Evolutionary conservation across 2,888 invertebrate genomes (phyloP), one percentile per base, ranked within the genome.

Genomic region (Geotrupes spiniger): DNA sequence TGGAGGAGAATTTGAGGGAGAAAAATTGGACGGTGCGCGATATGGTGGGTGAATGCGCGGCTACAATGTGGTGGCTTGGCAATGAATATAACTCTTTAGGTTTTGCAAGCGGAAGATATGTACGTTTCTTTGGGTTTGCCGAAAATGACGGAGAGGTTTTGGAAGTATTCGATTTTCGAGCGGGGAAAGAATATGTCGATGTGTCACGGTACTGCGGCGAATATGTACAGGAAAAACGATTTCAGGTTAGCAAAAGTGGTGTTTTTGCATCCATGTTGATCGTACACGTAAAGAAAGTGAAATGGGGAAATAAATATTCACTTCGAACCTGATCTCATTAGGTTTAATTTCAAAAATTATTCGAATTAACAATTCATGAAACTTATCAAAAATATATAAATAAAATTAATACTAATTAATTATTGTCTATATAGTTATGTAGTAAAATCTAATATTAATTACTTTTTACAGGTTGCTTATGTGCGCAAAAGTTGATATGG

Each of bases 121-220:
- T 87, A 83, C 64, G 74, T 75, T 2, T 85, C 85, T 0, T 70
- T 87, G 37, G 83, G 84, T 2, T 63, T 84, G 38, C 80, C 80
- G 0, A 69, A 75, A 10, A 80, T 86, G 80, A 77, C 83, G 0
- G 62, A 75, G 0, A 70, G 69, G 9, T 86, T 86, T 73, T 85
- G 85, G 85, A 69, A 72, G 39, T 69, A 79, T 53, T 85, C 83
- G 0, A 69, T 78, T 15, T 79, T 82, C 52, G 69, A 72, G 54
- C 60, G 65, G 41, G 65, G 58, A 29, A 54, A 60, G 12, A 72
- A 72, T 51, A 61, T 59, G n/a, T 71, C 71, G 0, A 72, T 76
- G 9, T 89, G 89, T 63, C 85, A 87, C 59, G 88, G 86, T 5
- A 78, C 84, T 1, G 86, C 88, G 1, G 85, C 84, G 0, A 84